phyloP scores from a whole-genome alignment of 2,888 invertebrate species.

The Cordilura impudica region DNA sequence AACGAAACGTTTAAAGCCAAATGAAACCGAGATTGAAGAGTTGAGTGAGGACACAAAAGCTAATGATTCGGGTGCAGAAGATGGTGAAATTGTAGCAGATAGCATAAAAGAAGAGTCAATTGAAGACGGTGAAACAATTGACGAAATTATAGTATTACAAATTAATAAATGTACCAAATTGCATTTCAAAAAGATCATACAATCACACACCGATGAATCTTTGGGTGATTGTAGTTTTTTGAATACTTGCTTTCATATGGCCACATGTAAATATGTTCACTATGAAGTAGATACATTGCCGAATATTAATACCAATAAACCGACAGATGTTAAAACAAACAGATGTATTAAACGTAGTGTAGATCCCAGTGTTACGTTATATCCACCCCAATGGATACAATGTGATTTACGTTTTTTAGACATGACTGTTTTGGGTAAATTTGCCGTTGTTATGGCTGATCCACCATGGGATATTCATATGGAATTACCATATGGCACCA shows the following conservation, averaged over 20 bases:
- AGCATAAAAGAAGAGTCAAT: slow-evolving; percentile 64
- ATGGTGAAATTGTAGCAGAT: slow-evolving; percentile 72
- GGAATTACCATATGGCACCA: slow-evolving; percentile 98
- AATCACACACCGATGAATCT: slow-evolving; percentile 95
- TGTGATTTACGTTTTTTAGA: slow-evolving; percentile 92
- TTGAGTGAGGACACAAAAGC: slow-evolving; percentile 46
- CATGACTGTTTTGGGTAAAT: slow-evolving; percentile 85
- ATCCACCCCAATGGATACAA: slow-evolving; percentile 97
- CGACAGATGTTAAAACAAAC: slow-evolving; percentile 75
- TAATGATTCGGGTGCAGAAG: slow-evolving; percentile 68
- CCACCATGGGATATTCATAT: slow-evolving; percentile 99
- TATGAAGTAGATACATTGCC: slow-evolving; percentile 92
- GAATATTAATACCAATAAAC: slow-evolving; percentile 75
- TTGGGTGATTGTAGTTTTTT: slow-evolving; percentile 98
- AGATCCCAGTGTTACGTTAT: slow-evolving; percentile 82
- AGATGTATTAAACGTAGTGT: slow-evolving; percentile 74
- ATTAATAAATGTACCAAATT: slow-evolving; percentile 88
- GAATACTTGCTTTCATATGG: slow-evolving; percentile 99
- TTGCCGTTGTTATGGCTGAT: slow-evolving; percentile 99
- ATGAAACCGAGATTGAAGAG: slow-evolving; percentile 6
- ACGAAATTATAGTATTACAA: slow-evolving; percentile 65
- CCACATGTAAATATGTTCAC: slow-evolving; percentile 98
- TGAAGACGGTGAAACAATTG: slow-evolving; percentile 59
- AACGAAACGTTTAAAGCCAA: slow-evolving; percentile 39
- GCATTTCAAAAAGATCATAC: slow-evolving; percentile 98